Conservation (phyloP, 2,113 vertebrate genomes). For the Balaeniceps rex region DNA sequence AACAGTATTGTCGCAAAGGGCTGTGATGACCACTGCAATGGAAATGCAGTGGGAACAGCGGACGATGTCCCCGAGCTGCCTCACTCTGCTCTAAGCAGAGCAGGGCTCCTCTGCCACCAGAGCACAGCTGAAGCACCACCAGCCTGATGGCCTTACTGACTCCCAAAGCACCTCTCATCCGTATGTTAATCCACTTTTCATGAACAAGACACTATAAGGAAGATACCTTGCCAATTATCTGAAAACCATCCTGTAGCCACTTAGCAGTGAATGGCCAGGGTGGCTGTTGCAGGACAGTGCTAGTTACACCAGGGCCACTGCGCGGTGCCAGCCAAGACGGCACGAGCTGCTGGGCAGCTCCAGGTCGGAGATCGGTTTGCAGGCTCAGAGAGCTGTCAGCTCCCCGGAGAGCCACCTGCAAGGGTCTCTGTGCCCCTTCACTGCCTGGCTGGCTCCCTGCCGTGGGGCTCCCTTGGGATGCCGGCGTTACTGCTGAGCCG, state of each 20-base stretch:
- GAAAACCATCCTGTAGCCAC: not conserved
- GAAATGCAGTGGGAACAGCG: not conserved
- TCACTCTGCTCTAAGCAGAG: not conserved
- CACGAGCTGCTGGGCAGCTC: not conserved
- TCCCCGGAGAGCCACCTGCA: accelerated
- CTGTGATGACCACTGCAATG: not conserved
- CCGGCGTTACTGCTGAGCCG: not conserved
- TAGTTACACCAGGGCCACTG: not conserved
- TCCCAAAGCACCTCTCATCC: not conserved
- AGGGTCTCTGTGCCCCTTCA: not conserved
- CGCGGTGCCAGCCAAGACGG: not conserved
- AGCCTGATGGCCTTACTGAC: not conserved
- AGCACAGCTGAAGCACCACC: not conserved
- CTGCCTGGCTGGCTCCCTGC: not conserved
- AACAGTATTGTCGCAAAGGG: not conserved
- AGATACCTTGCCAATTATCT: not conserved
- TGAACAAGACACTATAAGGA: not conserved
- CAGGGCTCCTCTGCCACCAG: not conserved
- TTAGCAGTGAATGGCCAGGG: accelerated
- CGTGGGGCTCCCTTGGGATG: accelerated
- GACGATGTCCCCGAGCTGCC: not conserved
- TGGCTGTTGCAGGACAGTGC: not conserved
- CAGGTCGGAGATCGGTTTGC: accelerated
- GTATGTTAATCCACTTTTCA: not conserved
- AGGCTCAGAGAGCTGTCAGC: not conserved